A percentile compares a stretch with the other conserved stretches of the same genome.
phyloP scores from a whole-genome alignment of 23 tunicate species.

The Ascidia mentula region DNA sequence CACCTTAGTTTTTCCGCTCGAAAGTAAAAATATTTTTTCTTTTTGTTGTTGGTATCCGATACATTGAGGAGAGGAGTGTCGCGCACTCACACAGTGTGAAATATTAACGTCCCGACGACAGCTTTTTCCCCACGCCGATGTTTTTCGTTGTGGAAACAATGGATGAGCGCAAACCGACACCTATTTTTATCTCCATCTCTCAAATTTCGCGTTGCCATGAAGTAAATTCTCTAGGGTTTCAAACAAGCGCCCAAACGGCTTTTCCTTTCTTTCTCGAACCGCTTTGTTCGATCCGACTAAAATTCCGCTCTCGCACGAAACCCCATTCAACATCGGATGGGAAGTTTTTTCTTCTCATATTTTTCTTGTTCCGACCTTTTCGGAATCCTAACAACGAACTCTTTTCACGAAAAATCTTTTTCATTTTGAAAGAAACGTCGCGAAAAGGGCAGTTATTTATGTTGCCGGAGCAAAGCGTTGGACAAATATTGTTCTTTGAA shows the following conservation, averaged over 20 bases:
- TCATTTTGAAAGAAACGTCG: too few relatives aligned
- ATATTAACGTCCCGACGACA: neutral
- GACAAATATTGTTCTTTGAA: too few relatives aligned
- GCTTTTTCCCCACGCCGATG: neutral
- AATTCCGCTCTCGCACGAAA: neutral
- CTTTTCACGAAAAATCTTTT: too few relatives aligned
- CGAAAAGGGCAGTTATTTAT: too few relatives aligned
- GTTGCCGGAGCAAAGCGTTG: too few relatives aligned
- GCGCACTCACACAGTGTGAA: neutral
- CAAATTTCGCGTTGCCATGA: neutral
- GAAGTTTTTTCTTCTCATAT: neutral
- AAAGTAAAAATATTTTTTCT: neutral
- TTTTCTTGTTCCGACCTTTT: too few relatives aligned
- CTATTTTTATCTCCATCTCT: neutral
- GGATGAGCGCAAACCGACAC: neutral
- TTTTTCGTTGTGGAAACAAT: neutral
- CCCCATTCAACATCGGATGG: neutral
- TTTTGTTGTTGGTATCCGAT: neutral
- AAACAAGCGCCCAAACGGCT: neutral
- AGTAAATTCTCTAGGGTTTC: constrained; percentile 5
- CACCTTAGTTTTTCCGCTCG: constrained; percentile 7
- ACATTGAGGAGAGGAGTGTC: neutral
- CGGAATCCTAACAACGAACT: too few relatives aligned
- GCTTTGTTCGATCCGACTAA: neutral
- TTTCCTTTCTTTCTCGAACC: neutral